A percentile compares a stretch with the other conserved stretches of the same genome.
Evolutionary conservation across 2,797 vertebrate species (phyloP).

Genomic region (Florisuga fusca): DNA sequence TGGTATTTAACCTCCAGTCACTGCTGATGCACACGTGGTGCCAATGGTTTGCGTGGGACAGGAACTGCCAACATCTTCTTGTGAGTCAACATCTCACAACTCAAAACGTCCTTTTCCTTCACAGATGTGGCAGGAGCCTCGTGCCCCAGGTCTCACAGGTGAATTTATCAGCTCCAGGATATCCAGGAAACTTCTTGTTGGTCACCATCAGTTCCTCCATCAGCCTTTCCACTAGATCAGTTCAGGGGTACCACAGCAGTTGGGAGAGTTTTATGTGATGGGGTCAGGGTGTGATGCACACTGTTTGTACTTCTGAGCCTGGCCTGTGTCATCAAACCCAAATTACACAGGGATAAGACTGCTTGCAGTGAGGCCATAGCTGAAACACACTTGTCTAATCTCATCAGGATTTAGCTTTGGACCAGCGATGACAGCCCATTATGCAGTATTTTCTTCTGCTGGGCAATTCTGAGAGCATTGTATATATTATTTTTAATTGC

Average conservation of each 20-base stretch:
- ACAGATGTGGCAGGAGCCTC: not conserved
- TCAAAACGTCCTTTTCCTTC: not conserved
- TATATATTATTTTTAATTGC: slow-evolving; percentile 13
- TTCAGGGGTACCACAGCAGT: not conserved
- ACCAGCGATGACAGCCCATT: not conserved
- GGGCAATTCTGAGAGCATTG: not conserved
- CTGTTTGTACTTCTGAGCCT: not conserved
- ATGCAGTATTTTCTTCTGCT: slow-evolving; percentile 8
- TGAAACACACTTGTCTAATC: not conserved
- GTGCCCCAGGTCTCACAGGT: not conserved
- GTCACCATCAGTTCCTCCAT: not conserved
- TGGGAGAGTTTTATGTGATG: accelerated
- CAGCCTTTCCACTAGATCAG: not conserved
- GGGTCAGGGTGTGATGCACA: accelerated
- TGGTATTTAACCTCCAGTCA: not conserved
- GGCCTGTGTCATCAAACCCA: not conserved
- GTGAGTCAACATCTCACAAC: not conserved
- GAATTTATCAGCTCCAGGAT: not conserved
- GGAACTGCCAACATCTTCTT: not conserved
- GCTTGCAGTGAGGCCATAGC: not conserved
- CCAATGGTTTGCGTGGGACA: accelerated
- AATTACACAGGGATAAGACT: not conserved
- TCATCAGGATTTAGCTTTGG: not conserved
- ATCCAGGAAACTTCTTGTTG: not conserved
- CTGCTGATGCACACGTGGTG: not conserved